Conservation (phyloP, 2,888 invertebrate genomes). For the Eubasilissa splendida region DNA sequence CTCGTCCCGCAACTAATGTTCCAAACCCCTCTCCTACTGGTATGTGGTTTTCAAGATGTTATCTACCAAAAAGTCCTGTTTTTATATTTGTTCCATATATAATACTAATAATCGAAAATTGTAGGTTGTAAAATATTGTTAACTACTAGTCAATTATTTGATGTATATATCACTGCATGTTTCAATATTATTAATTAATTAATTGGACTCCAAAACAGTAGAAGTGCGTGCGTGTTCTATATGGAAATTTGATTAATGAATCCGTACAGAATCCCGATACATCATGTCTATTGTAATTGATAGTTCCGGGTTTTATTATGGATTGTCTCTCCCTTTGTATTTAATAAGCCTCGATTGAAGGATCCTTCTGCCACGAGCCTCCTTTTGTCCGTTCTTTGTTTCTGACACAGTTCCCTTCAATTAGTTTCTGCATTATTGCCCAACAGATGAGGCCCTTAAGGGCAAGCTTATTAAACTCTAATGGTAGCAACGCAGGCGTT, state of each 20-base stretch:
- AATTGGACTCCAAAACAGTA: too few species aligned
- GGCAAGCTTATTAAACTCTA: background rate
- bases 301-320: constrained; percentile 6
- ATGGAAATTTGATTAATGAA: constrained; percentile 26
- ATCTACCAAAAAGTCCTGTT: too few species aligned
- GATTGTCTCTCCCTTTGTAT: constrained; percentile 1
- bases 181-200: too few species aligned
- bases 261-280: constrained; percentile 2
- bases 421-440: constrained; percentile 16
- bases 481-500: background rate
- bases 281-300: constrained; percentile 18
- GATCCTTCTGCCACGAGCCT: constrained; percentile 2
- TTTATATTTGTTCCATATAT: too few species aligned
- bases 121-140: too few species aligned
- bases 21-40: too few species aligned
- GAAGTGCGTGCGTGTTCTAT: background rate
- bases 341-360: background rate
- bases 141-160: too few species aligned
- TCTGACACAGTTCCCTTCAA: constrained; percentile 15
- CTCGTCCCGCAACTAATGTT: too few species aligned
- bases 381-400: constrained; percentile 11
- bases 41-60: too few species aligned
- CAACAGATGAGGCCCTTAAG: background rate
- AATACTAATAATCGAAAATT: too few species aligned
- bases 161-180: too few species aligned